Evolutionary conservation across 2,113 vertebrate species (phyloP).

Genomic region (Pleuronectes platessa): DNA sequence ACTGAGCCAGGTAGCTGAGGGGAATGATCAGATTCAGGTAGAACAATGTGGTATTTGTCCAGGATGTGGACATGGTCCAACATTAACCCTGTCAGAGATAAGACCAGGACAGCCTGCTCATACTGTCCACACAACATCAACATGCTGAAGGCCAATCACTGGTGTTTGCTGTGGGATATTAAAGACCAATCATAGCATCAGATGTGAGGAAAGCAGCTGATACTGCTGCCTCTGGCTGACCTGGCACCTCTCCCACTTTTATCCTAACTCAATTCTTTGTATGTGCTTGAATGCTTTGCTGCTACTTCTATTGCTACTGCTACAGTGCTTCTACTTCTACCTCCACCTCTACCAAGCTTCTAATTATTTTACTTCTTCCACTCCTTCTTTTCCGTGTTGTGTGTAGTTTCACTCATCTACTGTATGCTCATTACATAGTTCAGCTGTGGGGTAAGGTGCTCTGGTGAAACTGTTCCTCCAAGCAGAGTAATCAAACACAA

Average conservation of each 20-base stretch:
- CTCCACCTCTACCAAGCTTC: not conserved
- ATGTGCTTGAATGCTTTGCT: not conserved
- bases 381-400: no score
- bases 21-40: slow-evolving; percentile 1
- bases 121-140: not conserved
- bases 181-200: no score
- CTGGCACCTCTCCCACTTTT: no score
- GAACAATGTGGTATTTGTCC: not conserved
- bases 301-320: not conserved
- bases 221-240: no score
- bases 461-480: not conserved
- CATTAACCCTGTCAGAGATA: not conserved
- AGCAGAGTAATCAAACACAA: not conserved
- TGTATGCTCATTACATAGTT: not conserved
- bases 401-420: no score
- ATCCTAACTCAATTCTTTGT: no score
- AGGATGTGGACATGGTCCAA: not conserved
- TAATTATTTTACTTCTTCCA: not conserved
- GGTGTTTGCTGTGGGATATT: no score
- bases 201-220: no score
- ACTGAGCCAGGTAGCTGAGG: no score
- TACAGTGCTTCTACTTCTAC: not conserved
- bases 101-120: not conserved
- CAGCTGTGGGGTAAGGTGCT: not conserved
- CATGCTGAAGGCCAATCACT: no score